Conservation (phyloP, 2,797 vertebrate genomes). For the Anabacerthia variegaticeps region DNA sequence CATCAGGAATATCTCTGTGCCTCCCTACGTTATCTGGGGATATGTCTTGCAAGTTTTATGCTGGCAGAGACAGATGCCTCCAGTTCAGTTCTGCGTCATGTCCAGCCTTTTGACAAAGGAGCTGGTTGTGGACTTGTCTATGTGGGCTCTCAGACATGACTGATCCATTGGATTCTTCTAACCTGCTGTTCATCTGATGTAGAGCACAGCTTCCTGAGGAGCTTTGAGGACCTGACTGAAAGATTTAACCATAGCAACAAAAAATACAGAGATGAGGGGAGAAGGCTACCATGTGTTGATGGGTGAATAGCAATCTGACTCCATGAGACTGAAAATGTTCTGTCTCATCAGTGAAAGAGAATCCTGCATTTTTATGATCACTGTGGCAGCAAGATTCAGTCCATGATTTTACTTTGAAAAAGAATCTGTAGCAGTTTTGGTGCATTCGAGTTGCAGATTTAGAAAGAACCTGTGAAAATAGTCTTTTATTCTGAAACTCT, state of each 20-base stretch:
- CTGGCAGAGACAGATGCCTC: not conserved
- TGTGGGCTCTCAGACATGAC: not conserved
- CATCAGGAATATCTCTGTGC: not conserved
- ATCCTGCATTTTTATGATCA: not conserved
- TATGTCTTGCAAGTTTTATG: not conserved
- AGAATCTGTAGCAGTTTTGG: not conserved
- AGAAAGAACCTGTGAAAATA: not conserved
- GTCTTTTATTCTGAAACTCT: not conserved
- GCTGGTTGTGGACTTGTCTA: fast-evolving
- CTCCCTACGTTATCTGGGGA: not conserved
- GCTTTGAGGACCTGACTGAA: not conserved
- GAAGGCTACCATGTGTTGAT: not conserved
- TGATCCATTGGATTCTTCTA: not conserved
- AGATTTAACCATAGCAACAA: not conserved
- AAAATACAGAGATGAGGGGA: not conserved
- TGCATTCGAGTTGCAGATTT: not conserved
- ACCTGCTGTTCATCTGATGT: not conserved
- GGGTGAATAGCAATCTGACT: not conserved
- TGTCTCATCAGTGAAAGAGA: not conserved
- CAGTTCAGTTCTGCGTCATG: not conserved
- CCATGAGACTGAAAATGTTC: not conserved
- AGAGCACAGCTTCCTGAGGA: not conserved
- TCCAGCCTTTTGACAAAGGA: not conserved
- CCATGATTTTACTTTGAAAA: not conserved
- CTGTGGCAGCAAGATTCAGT: not conserved